These are phyloP conservation scores for Hydraecia micacea DNA, from an alignment of 2,888 invertebrate genomes.

Conservation along the genomic window DNA sequence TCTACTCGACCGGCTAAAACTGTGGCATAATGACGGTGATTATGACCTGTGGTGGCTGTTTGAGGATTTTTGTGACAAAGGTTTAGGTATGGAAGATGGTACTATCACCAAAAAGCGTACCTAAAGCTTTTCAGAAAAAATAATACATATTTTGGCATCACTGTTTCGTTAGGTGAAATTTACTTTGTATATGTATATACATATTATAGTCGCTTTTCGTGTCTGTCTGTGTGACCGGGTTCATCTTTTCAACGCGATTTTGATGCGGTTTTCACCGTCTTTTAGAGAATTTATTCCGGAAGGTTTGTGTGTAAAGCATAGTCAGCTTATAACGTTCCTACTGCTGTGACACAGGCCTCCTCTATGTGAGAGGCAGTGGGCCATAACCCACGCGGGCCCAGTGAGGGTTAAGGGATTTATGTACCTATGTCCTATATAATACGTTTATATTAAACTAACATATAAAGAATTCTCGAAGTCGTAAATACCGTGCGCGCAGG, in stretches of 20 bases:
- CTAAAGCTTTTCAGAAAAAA: too few relatives aligned
- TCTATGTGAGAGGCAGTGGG: background rate
- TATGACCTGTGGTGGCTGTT: slow-evolving; percentile 43
- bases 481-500: too few relatives aligned
- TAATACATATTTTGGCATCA: too few relatives aligned
- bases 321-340: background rate
- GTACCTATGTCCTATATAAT: too few relatives aligned
- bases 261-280: background rate
- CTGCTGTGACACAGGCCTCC: background rate
- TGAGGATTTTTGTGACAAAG: slow-evolving; percentile 38
- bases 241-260: background rate
- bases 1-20: slow-evolving; percentile 54
- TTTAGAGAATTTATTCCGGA: background rate
- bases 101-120: too few relatives aligned
- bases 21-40: slow-evolving; percentile 60
- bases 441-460: too few relatives aligned
- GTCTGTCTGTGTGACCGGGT: background rate
- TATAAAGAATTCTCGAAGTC: too few relatives aligned
- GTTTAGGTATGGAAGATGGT: background rate
- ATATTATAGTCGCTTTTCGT: background rate
- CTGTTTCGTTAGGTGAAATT: too few relatives aligned
- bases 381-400: background rate
- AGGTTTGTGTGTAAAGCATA: background rate
- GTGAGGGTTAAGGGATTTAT: background rate
- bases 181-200: background rate